These are phyloP conservation scores for Myxocyprinus asiaticus DNA, from an alignment of 2,113 vertebrate species.

Conservation along the genomic window DNA sequence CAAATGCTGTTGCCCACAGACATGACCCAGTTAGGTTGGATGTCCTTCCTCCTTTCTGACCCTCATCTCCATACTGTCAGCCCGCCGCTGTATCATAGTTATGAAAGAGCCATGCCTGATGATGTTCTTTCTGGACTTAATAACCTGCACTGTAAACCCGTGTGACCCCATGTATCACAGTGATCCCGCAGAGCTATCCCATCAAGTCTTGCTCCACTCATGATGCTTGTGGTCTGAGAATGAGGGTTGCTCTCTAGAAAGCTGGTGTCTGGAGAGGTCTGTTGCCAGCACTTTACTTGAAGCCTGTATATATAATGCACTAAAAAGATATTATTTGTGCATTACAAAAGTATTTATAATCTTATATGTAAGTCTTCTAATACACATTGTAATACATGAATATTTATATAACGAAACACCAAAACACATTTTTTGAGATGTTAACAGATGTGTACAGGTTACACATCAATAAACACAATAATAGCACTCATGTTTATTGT, in stretches of 20 bases:
- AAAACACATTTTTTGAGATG: no score
- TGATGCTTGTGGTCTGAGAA: not conserved
- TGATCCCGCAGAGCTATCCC: constrained; percentile 11
- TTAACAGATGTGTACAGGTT: no score
- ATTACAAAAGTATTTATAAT: no score
- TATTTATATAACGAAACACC: no score
- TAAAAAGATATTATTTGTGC: no score
- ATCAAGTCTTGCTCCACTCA: no score
- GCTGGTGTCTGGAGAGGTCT: not conserved
- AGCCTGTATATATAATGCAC: not conserved
- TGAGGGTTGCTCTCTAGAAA: not conserved
- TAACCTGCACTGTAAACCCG: not conserved
- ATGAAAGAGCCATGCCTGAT: constrained; percentile 60
- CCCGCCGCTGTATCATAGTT: constrained; percentile 61
- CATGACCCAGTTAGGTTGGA: constrained; percentile 72
- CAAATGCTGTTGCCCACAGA: constrained; percentile 46
- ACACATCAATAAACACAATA: no score
- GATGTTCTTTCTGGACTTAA: constrained; percentile 18
- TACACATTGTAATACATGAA: no score
- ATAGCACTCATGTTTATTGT: no score
- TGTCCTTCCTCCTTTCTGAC: constrained; percentile 67
- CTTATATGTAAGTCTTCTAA: no score
- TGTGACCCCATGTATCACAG: constrained; percentile 2
- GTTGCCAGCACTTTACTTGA: not conserved
- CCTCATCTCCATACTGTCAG: constrained; percentile 59